Evolutionary conservation across 2,113 vertebrate species (phyloP).

Genomic region (Bos javanicus): DNA sequence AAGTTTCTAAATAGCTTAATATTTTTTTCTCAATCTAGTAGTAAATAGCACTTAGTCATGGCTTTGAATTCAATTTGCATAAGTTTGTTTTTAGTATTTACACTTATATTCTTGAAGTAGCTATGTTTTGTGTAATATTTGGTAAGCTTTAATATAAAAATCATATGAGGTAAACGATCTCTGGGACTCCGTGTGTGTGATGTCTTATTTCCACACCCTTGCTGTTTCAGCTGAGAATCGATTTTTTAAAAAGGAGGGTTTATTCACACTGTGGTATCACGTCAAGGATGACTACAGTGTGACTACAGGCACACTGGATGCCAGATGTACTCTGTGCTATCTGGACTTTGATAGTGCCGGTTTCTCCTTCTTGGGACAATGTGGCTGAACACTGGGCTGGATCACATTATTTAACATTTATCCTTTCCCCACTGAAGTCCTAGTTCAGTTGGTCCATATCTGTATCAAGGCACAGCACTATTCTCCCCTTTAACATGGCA

Average conservation of each 20-base stretch:
- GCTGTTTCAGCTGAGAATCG: background rate
- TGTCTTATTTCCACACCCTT: background rate
- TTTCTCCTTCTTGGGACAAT: background rate
- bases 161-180: background rate
- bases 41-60: background rate
- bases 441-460: background rate
- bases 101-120: background rate
- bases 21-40: background rate
- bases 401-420: fast-evolving
- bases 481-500: background rate
- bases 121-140: background rate
- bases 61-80: background rate
- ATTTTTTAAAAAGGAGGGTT: background rate
- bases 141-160: background rate
- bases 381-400: background rate
- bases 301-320: background rate
- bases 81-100: background rate
- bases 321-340: background rate
- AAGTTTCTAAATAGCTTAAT: background rate
- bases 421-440: background rate
- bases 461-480: background rate
- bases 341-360: background rate
- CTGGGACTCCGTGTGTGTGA: background rate
- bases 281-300: too few relatives aligned
- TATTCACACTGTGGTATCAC: background rate